A percentile compares a stretch with the other conserved stretches of the same genome.
Evolutionary conservation across 2,888 invertebrate species (phyloP).

Genomic region (Hyppa rectilinea): DNA sequence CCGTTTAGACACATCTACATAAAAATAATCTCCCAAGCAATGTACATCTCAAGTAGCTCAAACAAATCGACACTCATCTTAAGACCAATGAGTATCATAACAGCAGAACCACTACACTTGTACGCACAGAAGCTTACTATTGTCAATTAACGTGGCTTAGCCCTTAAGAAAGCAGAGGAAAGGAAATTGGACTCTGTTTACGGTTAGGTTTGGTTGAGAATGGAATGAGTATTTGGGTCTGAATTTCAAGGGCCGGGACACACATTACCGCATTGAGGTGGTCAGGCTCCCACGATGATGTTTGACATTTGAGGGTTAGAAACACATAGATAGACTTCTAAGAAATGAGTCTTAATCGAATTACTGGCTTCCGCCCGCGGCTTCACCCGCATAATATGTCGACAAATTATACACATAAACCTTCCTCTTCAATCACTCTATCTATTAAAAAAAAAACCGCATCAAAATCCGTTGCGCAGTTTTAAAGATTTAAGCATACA

Average conservation of each 20-base stretch:
- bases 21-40: constrained; percentile 9
- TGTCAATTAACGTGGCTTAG: constrained; percentile 71
- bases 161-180: constrained; percentile 8
- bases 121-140: constrained; percentile 55
- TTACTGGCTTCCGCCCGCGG: too few relatives aligned
- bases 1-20: background rate
- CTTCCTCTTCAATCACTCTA: too few relatives aligned
- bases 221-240: constrained; percentile 10
- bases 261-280: constrained; percentile 81
- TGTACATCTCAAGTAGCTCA: constrained; percentile 61
- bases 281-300: constrained; percentile 85
- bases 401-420: too few relatives aligned
- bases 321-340: too few relatives aligned
- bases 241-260: constrained; percentile 71
- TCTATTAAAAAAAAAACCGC: too few relatives aligned
- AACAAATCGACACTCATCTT: constrained; percentile 71
- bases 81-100: constrained; percentile 55
- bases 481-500: too few relatives aligned
- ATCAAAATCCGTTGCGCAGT: too few relatives aligned
- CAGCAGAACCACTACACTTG: constrained; percentile 47
- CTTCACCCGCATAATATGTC: too few relatives aligned
- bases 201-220: accelerated
- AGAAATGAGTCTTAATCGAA: too few relatives aligned
- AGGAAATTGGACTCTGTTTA: constrained; percentile 25
- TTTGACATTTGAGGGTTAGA: too few relatives aligned